phyloP scores from a whole-genome alignment of 2,888 invertebrate species.

The Aricia artaxerxes region DNA sequence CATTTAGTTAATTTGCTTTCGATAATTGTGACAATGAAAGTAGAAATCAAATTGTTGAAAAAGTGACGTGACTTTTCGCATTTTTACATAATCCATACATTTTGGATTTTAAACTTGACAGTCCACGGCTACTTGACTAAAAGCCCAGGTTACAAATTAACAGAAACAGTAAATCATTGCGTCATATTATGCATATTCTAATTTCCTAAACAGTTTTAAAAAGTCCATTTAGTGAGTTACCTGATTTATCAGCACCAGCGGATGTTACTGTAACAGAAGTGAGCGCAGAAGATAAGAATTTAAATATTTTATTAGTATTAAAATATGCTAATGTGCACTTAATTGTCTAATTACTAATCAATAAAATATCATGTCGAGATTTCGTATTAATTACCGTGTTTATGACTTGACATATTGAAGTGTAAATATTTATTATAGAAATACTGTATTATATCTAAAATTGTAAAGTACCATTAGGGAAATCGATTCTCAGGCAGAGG shows the following conservation, averaged over 20 bases:
- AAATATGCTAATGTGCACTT: conserved; percentile 14
- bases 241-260: conserved; percentile 6
- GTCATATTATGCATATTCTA: background rate
- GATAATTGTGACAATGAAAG: too few relatives aligned
- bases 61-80: too few relatives aligned
- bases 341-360: conserved; percentile 23
- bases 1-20: too few relatives aligned
- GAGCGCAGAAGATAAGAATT: background rate
- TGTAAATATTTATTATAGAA: conserved; percentile 1
- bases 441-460: background rate
- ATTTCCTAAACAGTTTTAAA: conserved; percentile 18
- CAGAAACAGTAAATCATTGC: background rate
- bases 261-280: conserved; percentile 21
- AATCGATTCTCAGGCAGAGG: too few relatives aligned
- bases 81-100: background rate
- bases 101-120: background rate
- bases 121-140: background rate
- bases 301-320: conserved; percentile 23
- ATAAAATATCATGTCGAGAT: conserved; percentile 1
- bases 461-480: too few relatives aligned
- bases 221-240: background rate
- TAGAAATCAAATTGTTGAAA: too few relatives aligned
- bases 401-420: background rate
- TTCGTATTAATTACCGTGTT: conserved; percentile 16
- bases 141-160: background rate